Base-by-base conservation (phyloP, 2,113 vertebrate species). In the Odobenus rosmarus region DNA sequence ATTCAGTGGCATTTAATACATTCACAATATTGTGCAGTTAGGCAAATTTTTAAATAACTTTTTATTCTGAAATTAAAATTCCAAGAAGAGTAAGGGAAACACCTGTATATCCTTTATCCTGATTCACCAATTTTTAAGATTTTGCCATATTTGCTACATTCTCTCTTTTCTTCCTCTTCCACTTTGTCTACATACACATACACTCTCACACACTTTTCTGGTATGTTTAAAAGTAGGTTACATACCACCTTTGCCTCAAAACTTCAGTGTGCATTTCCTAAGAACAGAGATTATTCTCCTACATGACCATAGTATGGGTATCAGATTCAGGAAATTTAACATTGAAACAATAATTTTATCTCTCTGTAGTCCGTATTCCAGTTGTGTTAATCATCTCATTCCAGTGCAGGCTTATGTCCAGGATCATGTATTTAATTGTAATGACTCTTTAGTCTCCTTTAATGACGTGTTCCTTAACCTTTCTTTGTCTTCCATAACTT, bases 41-140 rank as follows among this genome's bases (percentile, higher is more conserved):
- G 33, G 42, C 28, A 94, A 26, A 33, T 24, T 88, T 57, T 92
- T 24, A 28, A 90, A 59, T 57, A 88, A 82, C 23, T 69, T 49
- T 59, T 42, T 85, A 72, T 81, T 91, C 90, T 91, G 42, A 71
- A 83, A 91, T 88, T 87, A 85, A 53, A 87, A 31, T 57, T 95
- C 36, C 55, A 76, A 80, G 46, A 93, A 71, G 81, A 77, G 19
- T 46, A 42, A 23, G 69, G 51, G 53, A 33, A 46, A 42, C 18
- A 64, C 8, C 14, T 96, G 5, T 67, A 69, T 86, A 55, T 19
- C 18, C 28, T 82, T 90, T 77, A 31, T 61, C 62, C 53, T 57
- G 42, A 46, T 49, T 88, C 42, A 72, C 21, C 23, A 71, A 0
- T 59, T 67, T 91, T 86, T 62, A 80, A 87, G 72, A 46, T 87